These are phyloP conservation scores for Channallabes apus DNA, from an alignment of 2,797 vertebrate genomes.

Conservation along the genomic window DNA sequence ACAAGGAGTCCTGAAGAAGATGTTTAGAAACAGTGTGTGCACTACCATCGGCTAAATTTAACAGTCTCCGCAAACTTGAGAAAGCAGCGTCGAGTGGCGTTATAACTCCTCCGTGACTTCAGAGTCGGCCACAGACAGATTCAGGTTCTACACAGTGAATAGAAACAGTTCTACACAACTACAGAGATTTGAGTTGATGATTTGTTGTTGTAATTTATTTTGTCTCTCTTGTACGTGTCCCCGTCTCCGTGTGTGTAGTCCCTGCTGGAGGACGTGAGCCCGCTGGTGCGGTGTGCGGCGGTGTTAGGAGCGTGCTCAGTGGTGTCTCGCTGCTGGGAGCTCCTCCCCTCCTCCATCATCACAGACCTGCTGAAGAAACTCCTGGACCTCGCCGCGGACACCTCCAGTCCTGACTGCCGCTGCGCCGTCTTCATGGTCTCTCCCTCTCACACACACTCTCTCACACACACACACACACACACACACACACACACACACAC, in stretches of 20 bases:
- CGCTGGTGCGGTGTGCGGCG: slow-evolving; percentile 85
- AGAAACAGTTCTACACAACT: too few species aligned
- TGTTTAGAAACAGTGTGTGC: neutral
- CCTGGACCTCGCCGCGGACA: slow-evolving; percentile 79
- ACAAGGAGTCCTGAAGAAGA: slow-evolving; percentile 19
- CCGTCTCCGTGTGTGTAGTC: slow-evolving; percentile 63
- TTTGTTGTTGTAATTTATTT: too few species aligned
- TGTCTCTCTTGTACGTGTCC: neutral
- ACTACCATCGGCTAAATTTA: slow-evolving; percentile 4
- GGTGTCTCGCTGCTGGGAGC: slow-evolving; percentile 88
- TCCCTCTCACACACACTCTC: too few species aligned
- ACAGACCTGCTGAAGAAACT: slow-evolving; percentile 88
- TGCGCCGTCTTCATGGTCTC: slow-evolving; percentile 92
- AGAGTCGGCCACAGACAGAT: neutral
- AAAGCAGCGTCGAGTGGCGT: neutral
- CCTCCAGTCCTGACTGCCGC: slow-evolving; percentile 87
- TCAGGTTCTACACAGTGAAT: neutral
- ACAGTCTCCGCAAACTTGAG: slow-evolving; percentile 16
- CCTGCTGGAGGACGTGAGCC: slow-evolving; percentile 87
- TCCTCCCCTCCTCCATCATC: slow-evolving; percentile 84
- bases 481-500: too few species aligned
- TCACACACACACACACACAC: neutral
- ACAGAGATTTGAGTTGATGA: neutral
- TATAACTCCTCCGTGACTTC: too few species aligned
- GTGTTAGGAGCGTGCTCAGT: slow-evolving; percentile 88